Evolutionary conservation across 2,888 invertebrate species (phyloP).

Genomic region (Phlogophora meticulosa): DNA sequence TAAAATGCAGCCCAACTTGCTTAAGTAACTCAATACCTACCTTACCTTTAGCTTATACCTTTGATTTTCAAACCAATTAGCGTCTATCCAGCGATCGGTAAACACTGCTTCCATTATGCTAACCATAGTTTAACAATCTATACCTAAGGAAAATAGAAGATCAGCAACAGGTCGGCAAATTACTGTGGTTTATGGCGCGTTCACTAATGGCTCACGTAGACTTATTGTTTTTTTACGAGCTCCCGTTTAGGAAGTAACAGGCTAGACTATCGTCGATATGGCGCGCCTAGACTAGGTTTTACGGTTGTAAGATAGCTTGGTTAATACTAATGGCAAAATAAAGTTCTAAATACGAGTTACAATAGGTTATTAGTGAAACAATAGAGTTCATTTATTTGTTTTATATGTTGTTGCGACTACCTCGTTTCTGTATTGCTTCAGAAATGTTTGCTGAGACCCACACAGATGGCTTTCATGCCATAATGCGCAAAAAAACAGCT

Average conservation of each 20-base stretch:
- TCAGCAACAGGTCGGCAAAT: constrained; percentile 62
- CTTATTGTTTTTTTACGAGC: constrained; percentile 56
- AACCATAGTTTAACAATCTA: constrained; percentile 22
- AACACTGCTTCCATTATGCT: constrained; percentile 21
- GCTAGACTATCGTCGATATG: constrained; percentile 23
- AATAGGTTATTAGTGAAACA: background rate
- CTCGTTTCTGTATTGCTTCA: too few species aligned
- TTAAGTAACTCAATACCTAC: background rate
- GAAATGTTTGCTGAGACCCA: too few species aligned
- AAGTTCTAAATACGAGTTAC: background rate
- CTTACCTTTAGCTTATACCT: too few species aligned
- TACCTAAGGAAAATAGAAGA: constrained; percentile 28
- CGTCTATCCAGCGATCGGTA: constrained; percentile 22
- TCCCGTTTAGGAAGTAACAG: constrained; percentile 29
- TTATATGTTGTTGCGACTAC: too few species aligned
- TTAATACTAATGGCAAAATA: background rate
- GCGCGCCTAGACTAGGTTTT: constrained; percentile 12
- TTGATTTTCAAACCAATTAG: constrained; percentile 4
- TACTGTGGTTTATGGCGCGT: constrained; percentile 46
- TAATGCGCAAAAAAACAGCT: too few species aligned
- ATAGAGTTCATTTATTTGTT: too few species aligned
- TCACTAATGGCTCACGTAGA: constrained; percentile 50
- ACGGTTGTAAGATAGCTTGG: background rate
- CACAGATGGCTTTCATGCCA: too few species aligned
- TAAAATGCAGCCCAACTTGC: background rate